Conservation (phyloP, 2,888 invertebrate genomes). For the Dorcus hopei region DNA sequence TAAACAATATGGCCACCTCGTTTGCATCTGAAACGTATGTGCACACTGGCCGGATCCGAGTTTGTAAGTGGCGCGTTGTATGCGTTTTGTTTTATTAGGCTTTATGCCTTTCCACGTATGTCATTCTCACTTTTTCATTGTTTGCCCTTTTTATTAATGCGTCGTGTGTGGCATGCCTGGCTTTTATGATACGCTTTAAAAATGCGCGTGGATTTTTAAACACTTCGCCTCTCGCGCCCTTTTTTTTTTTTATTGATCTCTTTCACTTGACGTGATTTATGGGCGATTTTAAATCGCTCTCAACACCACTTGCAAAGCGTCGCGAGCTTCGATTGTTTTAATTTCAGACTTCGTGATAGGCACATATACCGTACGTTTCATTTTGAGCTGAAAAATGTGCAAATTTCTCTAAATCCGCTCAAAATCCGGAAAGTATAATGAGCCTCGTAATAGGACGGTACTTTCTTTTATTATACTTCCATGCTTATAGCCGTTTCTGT, state of each 20-base stretch:
- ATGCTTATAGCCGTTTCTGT: too few relatives aligned
- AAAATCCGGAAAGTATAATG: too few relatives aligned
- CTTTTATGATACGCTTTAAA: constrained; percentile 27
- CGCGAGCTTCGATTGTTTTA: neutral
- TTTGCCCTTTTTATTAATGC: constrained; percentile 34
- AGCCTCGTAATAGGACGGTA: too few relatives aligned
- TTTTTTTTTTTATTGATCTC: constrained; percentile 22
- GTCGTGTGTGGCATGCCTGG: constrained; percentile 35
- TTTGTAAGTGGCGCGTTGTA: neutral
- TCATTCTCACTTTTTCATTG: constrained; percentile 18
- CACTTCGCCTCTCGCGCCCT: constrained; percentile 18
- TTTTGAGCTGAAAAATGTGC: too few relatives aligned
- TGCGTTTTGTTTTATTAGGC: constrained; percentile 7
- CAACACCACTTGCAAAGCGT: neutral
- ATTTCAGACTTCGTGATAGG: neutral
- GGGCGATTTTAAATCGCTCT: neutral
- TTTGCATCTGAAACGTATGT: constrained; percentile 13
- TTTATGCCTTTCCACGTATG: constrained; percentile 3
- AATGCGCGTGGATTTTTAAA: constrained; percentile 24
- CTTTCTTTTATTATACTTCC: too few relatives aligned
- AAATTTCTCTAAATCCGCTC: too few relatives aligned
- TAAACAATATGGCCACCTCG: constrained; percentile 32
- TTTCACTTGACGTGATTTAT: constrained; percentile 7
- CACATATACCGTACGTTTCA: too few relatives aligned
- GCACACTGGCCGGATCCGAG: neutral